These are phyloP conservation scores for Fragum fragum DNA, from an alignment of 2,888 invertebrate genomes.

Conservation along the genomic window DNA sequence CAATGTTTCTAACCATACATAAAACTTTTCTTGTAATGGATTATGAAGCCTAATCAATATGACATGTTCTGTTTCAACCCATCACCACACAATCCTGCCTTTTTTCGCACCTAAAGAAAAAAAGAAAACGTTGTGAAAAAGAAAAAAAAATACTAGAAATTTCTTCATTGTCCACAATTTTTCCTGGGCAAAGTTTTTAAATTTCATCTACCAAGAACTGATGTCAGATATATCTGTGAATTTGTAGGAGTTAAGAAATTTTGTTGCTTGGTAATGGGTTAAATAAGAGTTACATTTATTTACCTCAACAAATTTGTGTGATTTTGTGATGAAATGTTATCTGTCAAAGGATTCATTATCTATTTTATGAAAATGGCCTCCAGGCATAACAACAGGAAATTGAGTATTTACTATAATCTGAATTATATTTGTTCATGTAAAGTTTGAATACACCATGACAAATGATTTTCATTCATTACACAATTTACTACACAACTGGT, in stretches of 20 bases:
- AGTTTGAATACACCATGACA: too few species aligned
- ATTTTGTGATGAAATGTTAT: neutral
- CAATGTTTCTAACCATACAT: too few species aligned
- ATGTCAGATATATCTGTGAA: neutral
- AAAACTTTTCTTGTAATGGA: too few species aligned
- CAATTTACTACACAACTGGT: too few species aligned
- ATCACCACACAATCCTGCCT: neutral
- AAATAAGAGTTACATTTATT: too few species aligned
- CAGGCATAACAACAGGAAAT: neutral
- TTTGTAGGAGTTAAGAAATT: neutral
- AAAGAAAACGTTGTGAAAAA: conserved; percentile 4
- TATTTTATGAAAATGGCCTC: neutral
- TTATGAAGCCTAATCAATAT: too few species aligned
- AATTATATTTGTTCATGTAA: too few species aligned
- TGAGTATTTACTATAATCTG: neutral
- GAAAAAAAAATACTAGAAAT: neutral
- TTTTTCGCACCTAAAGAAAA: neutral
- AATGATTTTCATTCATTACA: too few species aligned
- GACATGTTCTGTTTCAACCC: too few species aligned
- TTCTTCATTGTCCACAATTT: conserved; percentile 5
- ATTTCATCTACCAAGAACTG: too few species aligned
- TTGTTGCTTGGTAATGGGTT: neutral
- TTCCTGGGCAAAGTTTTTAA: too few species aligned
- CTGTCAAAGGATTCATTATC: neutral
- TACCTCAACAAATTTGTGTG: too few species aligned